Percentiles rank a stretch among this genome's conserved stretches.
Evolutionary conservation across 2,797 vertebrate genomes (phyloP).

Genomic region (Schizopygopsis malacanthus): DNA sequence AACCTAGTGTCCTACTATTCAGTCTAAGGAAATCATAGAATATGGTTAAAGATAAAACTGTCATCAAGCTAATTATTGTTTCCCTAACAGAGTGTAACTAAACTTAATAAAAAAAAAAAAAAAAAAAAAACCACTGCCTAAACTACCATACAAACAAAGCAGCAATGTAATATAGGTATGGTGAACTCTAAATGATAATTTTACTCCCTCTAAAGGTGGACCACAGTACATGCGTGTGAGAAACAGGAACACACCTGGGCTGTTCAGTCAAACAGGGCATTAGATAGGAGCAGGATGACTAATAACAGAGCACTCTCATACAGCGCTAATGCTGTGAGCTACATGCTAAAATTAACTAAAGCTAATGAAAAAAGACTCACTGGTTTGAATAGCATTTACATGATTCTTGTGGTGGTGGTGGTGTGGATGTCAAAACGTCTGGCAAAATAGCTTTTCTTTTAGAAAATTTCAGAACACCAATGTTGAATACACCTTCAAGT

Average conservation of each 20-base stretch:
- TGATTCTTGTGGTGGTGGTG: background rate
- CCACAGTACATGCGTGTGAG: slow-evolving; percentile 27
- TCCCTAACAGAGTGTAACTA: background rate
- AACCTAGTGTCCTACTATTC: background rate
- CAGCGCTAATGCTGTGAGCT: background rate
- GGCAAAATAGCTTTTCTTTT: background rate
- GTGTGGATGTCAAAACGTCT: background rate
- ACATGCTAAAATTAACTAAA: background rate
- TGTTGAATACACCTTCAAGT: background rate
- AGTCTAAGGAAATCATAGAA: background rate
- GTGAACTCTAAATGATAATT: slow-evolving; percentile 69
- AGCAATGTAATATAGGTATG: background rate
- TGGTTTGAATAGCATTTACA: background rate
- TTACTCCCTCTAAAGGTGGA: slow-evolving; percentile 77
- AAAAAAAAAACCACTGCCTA: slow-evolving; percentile 46
- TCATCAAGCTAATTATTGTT: background rate
- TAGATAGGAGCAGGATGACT: slow-evolving; percentile 11
- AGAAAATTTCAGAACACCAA: too few relatives aligned
- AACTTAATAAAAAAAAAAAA: background rate
- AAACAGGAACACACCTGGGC: slow-evolving; percentile 58
- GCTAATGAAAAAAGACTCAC: background rate
- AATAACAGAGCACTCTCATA: background rate
- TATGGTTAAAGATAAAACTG: background rate
- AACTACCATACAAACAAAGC: background rate
- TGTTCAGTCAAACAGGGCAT: slow-evolving; percentile 56